Conservation (phyloP, 2,888 invertebrate species). For the Aleiodes alternator region DNA sequence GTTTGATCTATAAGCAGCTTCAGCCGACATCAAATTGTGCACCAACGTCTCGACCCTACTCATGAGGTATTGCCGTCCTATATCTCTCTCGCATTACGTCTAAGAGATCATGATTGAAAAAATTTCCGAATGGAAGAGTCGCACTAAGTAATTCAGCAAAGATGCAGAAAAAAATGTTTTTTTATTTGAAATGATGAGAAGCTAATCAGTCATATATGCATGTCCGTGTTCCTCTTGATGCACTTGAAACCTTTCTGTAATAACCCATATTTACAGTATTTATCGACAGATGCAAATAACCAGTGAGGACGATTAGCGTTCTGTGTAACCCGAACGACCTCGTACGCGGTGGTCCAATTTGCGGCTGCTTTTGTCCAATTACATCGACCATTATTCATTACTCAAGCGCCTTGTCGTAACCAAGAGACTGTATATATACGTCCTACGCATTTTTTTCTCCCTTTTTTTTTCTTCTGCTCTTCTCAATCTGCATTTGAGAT, state of each 20-base stretch:
- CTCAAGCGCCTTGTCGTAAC: conserved; percentile 63
- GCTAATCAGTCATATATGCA: not conserved
- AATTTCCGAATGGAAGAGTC: too few species aligned
- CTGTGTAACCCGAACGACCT: conserved; percentile 66
- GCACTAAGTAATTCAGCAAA: too few species aligned
- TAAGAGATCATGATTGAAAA: too few species aligned
- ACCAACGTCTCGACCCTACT: too few species aligned
- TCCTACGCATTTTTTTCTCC: conserved; percentile 61
- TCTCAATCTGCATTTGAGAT: not conserved
- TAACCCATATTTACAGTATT: not conserved
- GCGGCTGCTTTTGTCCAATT: conserved; percentile 75
- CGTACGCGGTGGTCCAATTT: conserved; percentile 74
- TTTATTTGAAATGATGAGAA: not conserved
- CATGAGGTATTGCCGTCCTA: too few species aligned
- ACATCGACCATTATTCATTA: conserved; percentile 68
- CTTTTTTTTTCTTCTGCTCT: conserved; percentile 4
- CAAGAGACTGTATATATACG: conserved; percentile 45
- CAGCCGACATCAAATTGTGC: too few species aligned
- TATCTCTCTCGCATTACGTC: too few species aligned
- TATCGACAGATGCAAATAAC: conserved; percentile 67
- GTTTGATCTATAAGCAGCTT: too few species aligned
- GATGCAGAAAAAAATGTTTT: too few species aligned
- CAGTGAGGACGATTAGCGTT: conserved; percentile 69
- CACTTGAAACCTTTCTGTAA: not conserved
- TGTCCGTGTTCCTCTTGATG: not conserved